Evolutionary conservation across 2,113 vertebrate genomes (phyloP).

Genomic region (Pluvianellus socialis): DNA sequence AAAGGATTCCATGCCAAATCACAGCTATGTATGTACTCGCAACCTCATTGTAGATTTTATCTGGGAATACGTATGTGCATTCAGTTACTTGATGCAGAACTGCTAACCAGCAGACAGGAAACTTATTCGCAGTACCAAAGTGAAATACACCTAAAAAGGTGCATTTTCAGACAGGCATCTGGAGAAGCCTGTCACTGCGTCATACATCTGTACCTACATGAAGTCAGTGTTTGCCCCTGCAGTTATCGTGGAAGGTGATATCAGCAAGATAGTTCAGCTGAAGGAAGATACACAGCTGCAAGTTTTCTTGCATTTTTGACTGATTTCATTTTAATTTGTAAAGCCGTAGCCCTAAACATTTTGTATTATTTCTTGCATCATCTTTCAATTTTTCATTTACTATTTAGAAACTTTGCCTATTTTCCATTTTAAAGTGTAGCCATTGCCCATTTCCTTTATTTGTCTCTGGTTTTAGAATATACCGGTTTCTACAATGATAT

Average conservation of each 20-base stretch:
- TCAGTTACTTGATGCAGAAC: neutral
- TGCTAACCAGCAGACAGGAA: neutral
- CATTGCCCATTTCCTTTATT: neutral
- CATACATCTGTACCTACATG: neutral
- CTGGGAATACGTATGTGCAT: neutral
- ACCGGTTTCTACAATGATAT: neutral
- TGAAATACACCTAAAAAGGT: neutral
- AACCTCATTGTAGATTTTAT: neutral
- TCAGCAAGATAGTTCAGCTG: neutral
- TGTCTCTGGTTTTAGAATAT: neutral
- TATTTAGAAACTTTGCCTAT: neutral
- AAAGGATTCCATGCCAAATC: constrained; percentile 21
- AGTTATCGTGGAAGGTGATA: neutral
- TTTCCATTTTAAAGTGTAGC: neutral
- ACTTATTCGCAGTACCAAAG: neutral
- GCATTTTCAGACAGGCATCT: neutral
- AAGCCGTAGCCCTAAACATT: neutral
- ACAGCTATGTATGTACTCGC: neutral
- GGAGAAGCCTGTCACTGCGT: neutral
- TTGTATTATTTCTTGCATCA: neutral
- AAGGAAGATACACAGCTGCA: neutral
- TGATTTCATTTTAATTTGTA: neutral
- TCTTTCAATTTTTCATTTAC: neutral
- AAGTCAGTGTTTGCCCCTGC: neutral
- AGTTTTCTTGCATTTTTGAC: neutral